Evolutionary conservation across 1,140 invertebrate genomes (phyloP).

Genomic region (Drosophila kikkawai): DNA sequence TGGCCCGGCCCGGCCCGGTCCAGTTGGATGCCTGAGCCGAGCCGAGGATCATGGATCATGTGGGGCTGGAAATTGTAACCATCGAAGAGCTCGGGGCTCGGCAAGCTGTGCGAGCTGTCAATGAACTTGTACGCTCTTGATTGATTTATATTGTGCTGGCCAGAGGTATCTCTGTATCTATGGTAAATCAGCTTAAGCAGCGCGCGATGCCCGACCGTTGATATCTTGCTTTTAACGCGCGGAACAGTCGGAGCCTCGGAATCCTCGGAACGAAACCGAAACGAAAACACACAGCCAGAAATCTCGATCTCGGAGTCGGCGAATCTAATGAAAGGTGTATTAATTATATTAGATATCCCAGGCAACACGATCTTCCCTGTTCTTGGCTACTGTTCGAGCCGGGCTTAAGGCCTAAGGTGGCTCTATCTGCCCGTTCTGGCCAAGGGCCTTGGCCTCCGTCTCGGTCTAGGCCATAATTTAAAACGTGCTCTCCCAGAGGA

Average conservation of each 20-base stretch:
- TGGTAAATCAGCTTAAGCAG: slow-evolving; percentile 68
- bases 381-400: slow-evolving; percentile 34
- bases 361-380: slow-evolving; percentile 56
- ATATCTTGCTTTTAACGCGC: slow-evolving; percentile 57
- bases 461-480: slow-evolving; percentile 63
- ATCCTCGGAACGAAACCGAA: slow-evolving; percentile 17
- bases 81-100: slow-evolving; percentile 47
- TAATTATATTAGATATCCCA: slow-evolving; percentile 76
- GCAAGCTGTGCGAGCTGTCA: slow-evolving; percentile 84
- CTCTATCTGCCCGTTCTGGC: slow-evolving; percentile 5
- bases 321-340: slow-evolving; percentile 69
- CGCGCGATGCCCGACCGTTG: slow-evolving; percentile 26
- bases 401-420: not conserved
- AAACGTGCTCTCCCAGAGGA: slow-evolving; percentile 36
- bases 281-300: slow-evolving; percentile 12
- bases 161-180: slow-evolving; percentile 49
- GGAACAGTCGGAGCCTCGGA: not conserved
- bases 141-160: slow-evolving; percentile 83
- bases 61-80: slow-evolving; percentile 49
- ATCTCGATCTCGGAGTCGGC: slow-evolving; percentile 32
- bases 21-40: slow-evolving; percentile 12
- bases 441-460: slow-evolving; percentile 20
- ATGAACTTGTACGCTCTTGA: slow-evolving; percentile 82
- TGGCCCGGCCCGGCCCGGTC: slow-evolving; percentile 44
- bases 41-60: slow-evolving; percentile 67